Evolutionary conservation across 2,113 vertebrate genomes (phyloP).

Genomic region (Pleuronectes platessa): DNA sequence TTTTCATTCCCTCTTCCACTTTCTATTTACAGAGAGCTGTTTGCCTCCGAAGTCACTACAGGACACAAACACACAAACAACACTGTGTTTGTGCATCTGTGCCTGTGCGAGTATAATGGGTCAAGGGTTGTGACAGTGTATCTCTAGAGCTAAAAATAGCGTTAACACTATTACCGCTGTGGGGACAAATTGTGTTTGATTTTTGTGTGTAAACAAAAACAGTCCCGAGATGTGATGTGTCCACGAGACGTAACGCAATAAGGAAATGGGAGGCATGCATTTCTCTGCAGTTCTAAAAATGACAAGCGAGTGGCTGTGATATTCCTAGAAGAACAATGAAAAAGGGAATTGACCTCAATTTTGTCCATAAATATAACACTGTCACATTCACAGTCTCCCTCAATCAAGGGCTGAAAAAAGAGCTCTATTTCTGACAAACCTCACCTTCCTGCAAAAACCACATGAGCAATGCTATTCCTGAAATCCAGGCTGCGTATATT

Average conservation of each 20-base stretch:
- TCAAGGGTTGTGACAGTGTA: conserved; percentile 39
- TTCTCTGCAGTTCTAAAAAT: neutral
- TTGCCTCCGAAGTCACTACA: conserved; percentile 18
- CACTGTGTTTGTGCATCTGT: conserved; percentile 43
- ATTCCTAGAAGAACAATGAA: conserved; percentile 68
- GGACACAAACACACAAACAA: conserved; percentile 35
- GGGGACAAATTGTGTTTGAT: conserved; percentile 4
- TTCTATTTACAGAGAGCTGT: conserved; percentile 50
- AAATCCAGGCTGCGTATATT: conserved; percentile 77
- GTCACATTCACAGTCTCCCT: conserved; percentile 51
- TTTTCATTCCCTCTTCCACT: conserved; percentile 15
- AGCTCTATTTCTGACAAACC: conserved; percentile 61
- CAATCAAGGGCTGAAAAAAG: conserved; percentile 60
- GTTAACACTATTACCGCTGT: neutral
- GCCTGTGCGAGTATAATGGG: conserved; percentile 17
- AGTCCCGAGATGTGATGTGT: neutral
- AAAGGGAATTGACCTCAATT: conserved; percentile 69
- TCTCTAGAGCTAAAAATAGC: conserved; percentile 31
- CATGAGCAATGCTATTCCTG: conserved; percentile 72
- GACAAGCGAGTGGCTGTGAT: conserved; percentile 21
- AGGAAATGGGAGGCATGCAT: neutral
- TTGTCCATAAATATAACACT: conserved; percentile 54
- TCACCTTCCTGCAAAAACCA: conserved; percentile 71
- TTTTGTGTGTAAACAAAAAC: conserved; percentile 11
- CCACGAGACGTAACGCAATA: neutral